phyloP scores from a whole-genome alignment of 2,888 invertebrate species.

The Eucera pruinosa region DNA sequence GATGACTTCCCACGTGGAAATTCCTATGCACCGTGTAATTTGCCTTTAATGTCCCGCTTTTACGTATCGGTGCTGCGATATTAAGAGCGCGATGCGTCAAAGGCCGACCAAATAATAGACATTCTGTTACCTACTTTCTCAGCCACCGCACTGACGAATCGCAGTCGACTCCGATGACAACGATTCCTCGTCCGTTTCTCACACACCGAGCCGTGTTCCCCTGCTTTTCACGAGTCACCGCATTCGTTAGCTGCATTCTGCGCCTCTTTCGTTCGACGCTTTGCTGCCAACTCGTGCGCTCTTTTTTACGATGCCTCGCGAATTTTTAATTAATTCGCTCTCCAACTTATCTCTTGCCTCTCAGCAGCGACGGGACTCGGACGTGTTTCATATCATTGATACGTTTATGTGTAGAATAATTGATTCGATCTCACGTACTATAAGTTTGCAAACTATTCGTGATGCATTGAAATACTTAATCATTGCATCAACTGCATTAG shows the following conservation, averaged over 20 bases:
- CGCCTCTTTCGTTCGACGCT: not conserved
- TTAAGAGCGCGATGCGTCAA: constrained; percentile 32
- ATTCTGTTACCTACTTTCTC: constrained; percentile 53
- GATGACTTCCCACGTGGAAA: constrained; percentile 13
- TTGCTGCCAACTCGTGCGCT: not conserved
- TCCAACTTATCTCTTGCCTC: constrained; percentile 1
- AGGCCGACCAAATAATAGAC: constrained; percentile 42
- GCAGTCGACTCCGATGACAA: constrained; percentile 13
- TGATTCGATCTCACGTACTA: too few species aligned
- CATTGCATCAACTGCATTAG: too few species aligned
- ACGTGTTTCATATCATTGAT: too few species aligned
- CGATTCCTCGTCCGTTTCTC: constrained; percentile 20
- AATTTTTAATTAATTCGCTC: constrained; percentile 13
- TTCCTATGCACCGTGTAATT: constrained; percentile 40
- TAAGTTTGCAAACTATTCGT: too few species aligned
- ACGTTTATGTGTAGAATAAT: too few species aligned
- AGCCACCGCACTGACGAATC: not conserved
- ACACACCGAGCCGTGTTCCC: not conserved
- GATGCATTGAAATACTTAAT: too few species aligned
- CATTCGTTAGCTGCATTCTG: too few species aligned
- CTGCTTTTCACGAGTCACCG: not conserved
- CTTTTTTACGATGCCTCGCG: not conserved
- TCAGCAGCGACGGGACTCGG: too few species aligned
- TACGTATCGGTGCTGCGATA: constrained; percentile 32
- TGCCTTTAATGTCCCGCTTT: constrained; percentile 34